Conservation (phyloP, 1,140 invertebrate species). For the Formica exsecta region DNA sequence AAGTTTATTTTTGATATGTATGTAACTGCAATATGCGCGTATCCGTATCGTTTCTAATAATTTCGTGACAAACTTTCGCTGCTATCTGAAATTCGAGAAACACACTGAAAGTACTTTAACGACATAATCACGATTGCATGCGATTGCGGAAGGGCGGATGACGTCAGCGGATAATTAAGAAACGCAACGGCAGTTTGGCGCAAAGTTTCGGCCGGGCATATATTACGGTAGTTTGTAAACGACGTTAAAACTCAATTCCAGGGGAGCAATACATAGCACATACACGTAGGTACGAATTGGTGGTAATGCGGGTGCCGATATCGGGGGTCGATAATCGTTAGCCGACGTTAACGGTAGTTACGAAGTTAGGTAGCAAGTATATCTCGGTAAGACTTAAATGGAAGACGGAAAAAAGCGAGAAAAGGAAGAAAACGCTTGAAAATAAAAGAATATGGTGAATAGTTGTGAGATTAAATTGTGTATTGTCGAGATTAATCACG, state of each 20-base stretch:
- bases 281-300: constrained; percentile 48
- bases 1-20: background rate
- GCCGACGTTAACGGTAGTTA: constrained; percentile 70
- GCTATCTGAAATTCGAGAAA: constrained; percentile 26
- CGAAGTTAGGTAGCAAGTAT: constrained; percentile 45
- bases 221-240: constrained; percentile 62
- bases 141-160: constrained; percentile 23
- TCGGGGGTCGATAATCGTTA: constrained; percentile 72
- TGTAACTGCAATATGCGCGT: background rate
- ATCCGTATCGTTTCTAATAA: constrained; percentile 5
- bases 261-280: constrained; percentile 52
- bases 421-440: constrained; percentile 21
- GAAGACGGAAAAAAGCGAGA: constrained; percentile 6
- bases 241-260: constrained; percentile 65
- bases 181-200: constrained; percentile 50
- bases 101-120: background rate
- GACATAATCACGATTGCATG: constrained; percentile 31
- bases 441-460: constrained; percentile 4
- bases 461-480: background rate
- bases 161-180: constrained; percentile 62
- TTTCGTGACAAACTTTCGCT: constrained; percentile 35
- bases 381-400: constrained; percentile 30
- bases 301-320: constrained; percentile 67
- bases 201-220: constrained; percentile 51
- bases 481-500: constrained; percentile 33